These are phyloP conservation scores for Tachycineta bicolor DNA, from an alignment of 2,113 vertebrate species.

Conservation along the genomic window DNA sequence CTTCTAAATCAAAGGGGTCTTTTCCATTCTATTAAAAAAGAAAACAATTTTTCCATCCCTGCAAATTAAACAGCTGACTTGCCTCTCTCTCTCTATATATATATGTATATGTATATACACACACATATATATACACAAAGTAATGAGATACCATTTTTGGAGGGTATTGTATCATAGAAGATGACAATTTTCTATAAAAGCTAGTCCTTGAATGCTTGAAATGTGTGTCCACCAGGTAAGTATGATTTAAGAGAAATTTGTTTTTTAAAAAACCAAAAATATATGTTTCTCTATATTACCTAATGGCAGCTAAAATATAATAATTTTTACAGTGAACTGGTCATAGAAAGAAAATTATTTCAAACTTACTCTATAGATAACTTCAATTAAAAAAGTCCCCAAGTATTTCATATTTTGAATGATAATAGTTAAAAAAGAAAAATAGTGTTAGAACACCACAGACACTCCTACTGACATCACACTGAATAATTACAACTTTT, in stretches of 20 bases:
- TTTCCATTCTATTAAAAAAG: constrained; percentile 7
- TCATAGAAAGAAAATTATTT: constrained; percentile 74
- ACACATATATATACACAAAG: neutral
- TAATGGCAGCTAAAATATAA: constrained; percentile 71
- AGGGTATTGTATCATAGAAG: constrained; percentile 27
- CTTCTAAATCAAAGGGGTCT: neutral
- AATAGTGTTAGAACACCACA: constrained; percentile 24
- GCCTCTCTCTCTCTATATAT: neutral
- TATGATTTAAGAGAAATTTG: constrained; percentile 54
- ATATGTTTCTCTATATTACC: constrained; percentile 67
- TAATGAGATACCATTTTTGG: constrained; percentile 28
- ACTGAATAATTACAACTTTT: constrained; percentile 33
- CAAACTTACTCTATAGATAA: constrained; percentile 63
- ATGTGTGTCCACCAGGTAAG: neutral
- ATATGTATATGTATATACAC: neutral
- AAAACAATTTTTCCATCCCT: constrained; percentile 9
- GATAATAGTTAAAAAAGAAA: constrained; percentile 52
- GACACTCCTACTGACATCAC: neutral
- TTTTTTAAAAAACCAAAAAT: constrained; percentile 64
- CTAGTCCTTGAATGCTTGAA: constrained; percentile 41
- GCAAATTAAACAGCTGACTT: constrained; percentile 56
- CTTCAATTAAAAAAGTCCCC: constrained; percentile 55
- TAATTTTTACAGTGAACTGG: constrained; percentile 75
- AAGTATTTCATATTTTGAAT: constrained; percentile 42
- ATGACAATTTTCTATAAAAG: constrained; percentile 47